Percentiles rank a stretch among this genome's conserved stretches.
Conservation (phyloP, 2,113 vertebrate genomes). For the Anhinga anhinga region DNA sequence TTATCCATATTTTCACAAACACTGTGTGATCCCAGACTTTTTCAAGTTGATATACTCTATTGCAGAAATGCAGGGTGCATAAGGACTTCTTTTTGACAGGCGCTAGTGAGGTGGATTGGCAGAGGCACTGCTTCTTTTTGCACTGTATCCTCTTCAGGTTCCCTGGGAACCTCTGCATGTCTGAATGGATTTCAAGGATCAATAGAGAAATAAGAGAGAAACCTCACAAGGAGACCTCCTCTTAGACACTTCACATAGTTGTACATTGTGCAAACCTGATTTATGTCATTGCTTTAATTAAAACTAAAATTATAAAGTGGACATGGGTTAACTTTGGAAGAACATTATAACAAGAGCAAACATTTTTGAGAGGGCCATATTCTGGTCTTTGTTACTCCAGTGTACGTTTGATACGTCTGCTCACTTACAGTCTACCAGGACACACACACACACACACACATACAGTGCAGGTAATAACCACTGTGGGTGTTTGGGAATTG, state of each 20-base stretch:
- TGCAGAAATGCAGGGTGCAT: not conserved
- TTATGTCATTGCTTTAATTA: not conserved
- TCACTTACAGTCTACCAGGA: not conserved
- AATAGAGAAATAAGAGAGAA: not conserved
- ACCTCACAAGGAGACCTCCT: not conserved
- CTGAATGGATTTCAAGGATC: not conserved
- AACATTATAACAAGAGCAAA: not conserved
- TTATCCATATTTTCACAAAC: not conserved
- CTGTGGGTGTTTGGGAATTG: not conserved
- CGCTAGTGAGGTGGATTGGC: not conserved
- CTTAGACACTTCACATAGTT: not conserved
- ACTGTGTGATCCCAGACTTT: not conserved
- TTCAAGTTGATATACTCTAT: not conserved
- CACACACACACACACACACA: too few relatives aligned
- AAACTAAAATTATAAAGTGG: not conserved
- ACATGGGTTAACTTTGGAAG: not conserved
- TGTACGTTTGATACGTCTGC: not conserved
- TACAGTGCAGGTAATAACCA: not conserved
- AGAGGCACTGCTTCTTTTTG: not conserved
- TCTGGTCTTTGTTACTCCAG: not conserved
- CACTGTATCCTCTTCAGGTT: not conserved
- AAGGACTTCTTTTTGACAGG: not conserved
- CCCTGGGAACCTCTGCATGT: not conserved
- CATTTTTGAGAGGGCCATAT: not conserved
- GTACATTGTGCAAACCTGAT: not conserved